phyloP scores from a whole-genome alignment of 1,140 invertebrate genomes.

The Oppia nitens region DNA sequence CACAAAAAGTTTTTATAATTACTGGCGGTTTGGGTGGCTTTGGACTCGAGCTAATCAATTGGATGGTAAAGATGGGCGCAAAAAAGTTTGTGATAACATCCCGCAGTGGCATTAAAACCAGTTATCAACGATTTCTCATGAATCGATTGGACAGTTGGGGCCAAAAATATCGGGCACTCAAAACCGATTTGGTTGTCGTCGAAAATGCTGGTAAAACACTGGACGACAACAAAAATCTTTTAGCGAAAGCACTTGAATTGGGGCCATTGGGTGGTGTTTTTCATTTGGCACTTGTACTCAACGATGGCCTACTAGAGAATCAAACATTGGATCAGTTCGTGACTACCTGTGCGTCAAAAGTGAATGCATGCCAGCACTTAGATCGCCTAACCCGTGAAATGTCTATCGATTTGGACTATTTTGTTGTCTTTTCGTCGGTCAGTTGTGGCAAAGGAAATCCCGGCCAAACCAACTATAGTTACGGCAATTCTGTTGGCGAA shows the following conservation, averaged over 20 bases:
- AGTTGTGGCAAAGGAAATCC: slow-evolving; percentile 38
- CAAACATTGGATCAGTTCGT: slow-evolving; percentile 60
- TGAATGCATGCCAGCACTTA: slow-evolving; percentile 47
- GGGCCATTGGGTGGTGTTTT: slow-evolving; percentile 82
- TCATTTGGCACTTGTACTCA: slow-evolving; percentile 67
- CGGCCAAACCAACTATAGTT: slow-evolving; percentile 38
- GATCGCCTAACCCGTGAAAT: slow-evolving; percentile 47
- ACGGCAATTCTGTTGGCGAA: slow-evolving; percentile 38
- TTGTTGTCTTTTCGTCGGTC: slow-evolving; percentile 86
- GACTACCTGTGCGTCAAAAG: slow-evolving; percentile 40
- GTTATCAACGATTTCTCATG: slow-evolving; percentile 46
- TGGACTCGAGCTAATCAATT: slow-evolving; percentile 75
- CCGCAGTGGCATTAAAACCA: slow-evolving; percentile 62
- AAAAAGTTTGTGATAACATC: slow-evolving; percentile 67
- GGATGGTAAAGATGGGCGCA: slow-evolving; percentile 69
- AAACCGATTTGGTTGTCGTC: slow-evolving; percentile 48
- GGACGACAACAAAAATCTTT: slow-evolving; percentile 41
- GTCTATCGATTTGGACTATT: slow-evolving; percentile 65
- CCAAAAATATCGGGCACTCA: slow-evolving; percentile 35
- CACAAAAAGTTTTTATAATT: slow-evolving; percentile 68
- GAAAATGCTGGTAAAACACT: slow-evolving; percentile 43
- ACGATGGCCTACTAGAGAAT: slow-evolving; percentile 74
- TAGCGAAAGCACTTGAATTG: slow-evolving; percentile 39
- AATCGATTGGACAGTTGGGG: slow-evolving; percentile 43
- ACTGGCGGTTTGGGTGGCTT: slow-evolving; percentile 81